phyloP scores from a whole-genome alignment of 2,888 invertebrate species.

The Agrotis ipsilon region DNA sequence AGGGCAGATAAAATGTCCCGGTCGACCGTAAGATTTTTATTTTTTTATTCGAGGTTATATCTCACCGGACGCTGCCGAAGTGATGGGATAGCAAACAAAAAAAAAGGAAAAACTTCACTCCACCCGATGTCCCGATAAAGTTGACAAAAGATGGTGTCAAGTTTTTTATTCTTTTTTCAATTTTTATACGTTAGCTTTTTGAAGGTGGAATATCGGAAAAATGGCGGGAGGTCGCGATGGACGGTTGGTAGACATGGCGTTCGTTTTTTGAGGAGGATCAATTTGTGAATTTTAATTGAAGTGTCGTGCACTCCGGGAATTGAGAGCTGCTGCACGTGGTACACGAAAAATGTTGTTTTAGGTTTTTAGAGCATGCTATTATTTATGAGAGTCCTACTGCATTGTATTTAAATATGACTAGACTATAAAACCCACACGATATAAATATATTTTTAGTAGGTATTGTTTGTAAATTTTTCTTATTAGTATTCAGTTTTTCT shows the following conservation, averaged over 20 bases:
- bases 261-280: background rate
- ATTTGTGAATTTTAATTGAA: conserved; percentile 19
- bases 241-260: background rate
- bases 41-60: conserved; percentile 50
- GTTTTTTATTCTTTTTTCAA: conserved; percentile 26
- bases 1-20: conserved; percentile 32
- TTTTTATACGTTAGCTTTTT: conserved; percentile 41
- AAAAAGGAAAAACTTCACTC: conserved; percentile 46
- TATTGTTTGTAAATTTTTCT: too few relatives aligned
- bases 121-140: conserved; percentile 49
- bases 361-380: background rate
- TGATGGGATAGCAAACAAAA: conserved; percentile 46
- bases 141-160: conserved; percentile 46
- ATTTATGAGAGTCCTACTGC: too few relatives aligned
- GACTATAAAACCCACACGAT: too few relatives aligned
- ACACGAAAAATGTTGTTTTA: background rate
- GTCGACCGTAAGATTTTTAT: conserved; percentile 16
- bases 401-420: too few relatives aligned
- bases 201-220: conserved; percentile 38
- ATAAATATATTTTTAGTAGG: too few relatives aligned
- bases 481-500: too few relatives aligned
- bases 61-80: conserved; percentile 32
- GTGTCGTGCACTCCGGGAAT: background rate
- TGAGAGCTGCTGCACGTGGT: background rate
- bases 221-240: conserved; percentile 5